Percentiles rank a stretch among this genome's conserved stretches.
Evolutionary conservation across 2,888 invertebrate species (phyloP).

Genomic region (Erannis defoliaria): DNA sequence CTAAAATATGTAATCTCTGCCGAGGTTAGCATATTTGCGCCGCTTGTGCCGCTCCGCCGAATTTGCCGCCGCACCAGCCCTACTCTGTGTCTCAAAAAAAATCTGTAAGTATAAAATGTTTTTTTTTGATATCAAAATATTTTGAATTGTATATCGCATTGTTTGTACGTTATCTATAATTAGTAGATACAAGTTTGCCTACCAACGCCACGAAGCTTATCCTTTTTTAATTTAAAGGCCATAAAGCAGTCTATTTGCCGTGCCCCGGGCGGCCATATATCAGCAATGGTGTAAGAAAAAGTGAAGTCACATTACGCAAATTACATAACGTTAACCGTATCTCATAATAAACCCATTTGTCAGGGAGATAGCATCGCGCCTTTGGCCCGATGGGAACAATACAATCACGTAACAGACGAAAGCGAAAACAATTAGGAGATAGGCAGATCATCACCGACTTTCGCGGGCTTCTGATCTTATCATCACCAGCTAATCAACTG

Average conservation of each 20-base stretch:
- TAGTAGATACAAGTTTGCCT: conserved; percentile 14
- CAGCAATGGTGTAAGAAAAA: conserved; percentile 52
- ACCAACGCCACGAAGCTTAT: conserved; percentile 34
- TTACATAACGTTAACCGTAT: conserved; percentile 70
- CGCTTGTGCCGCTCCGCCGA: too few species aligned
- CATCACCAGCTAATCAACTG: conserved; percentile 48
- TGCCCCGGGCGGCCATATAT: conserved; percentile 42
- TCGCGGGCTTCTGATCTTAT: conserved; percentile 61
- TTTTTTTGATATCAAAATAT: too few species aligned
- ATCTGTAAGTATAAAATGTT: too few species aligned
- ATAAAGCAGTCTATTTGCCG: conserved; percentile 39
- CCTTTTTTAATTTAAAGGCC: conserved; percentile 30
- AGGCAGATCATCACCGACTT: conserved; percentile 68
- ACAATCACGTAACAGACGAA: conserved; percentile 71
- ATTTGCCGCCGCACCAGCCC: too few species aligned
- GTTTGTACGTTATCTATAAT: too few species aligned
- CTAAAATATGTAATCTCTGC: too few species aligned
- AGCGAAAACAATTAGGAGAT: conserved; percentile 81
- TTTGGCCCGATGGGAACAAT: conserved; percentile 63
- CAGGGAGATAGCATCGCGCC: conserved; percentile 71
- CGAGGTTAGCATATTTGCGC: too few species aligned
- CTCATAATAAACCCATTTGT: conserved; percentile 77
- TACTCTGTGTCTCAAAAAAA: too few species aligned
- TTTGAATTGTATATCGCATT: too few species aligned
- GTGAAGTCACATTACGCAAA: conserved; percentile 65